phyloP scores from a whole-genome alignment of 2,113 vertebrate genomes.

The Cyprinodon tularosa region DNA sequence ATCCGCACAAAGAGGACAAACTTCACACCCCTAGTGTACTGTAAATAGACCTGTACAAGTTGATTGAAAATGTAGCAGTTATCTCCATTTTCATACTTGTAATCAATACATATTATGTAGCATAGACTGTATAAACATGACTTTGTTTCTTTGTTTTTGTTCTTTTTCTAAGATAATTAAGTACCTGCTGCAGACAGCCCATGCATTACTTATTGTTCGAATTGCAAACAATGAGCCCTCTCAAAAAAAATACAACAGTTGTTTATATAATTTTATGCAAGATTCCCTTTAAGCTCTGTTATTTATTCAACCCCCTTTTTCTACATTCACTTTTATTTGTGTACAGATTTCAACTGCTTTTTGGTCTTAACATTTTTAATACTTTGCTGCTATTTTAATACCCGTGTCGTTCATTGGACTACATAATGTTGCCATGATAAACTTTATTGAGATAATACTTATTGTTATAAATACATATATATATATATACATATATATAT shows the following conservation, averaged over 20 bases:
- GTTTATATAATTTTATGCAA: conserved; percentile 81
- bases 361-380: conserved; percentile 75
- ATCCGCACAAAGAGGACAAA: conserved; percentile 77
- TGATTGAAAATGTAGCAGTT: conserved; percentile 85
- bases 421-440: conserved; percentile 64
- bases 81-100: conserved; percentile 86
- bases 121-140: conserved; percentile 83
- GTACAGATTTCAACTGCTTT: conserved; percentile 75
- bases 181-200: conserved; percentile 80
- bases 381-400: conserved; percentile 84
- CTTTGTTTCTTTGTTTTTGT: conserved; percentile 76
- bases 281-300: conserved; percentile 81
- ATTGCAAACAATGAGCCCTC: conserved; percentile 71
- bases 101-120: conserved; percentile 85
- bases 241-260: conserved; percentile 71
- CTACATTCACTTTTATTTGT: conserved; percentile 75
- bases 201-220: conserved; percentile 73
- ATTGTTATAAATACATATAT: conserved; percentile 61
- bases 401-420: conserved; percentile 73
- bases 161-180: conserved; percentile 74
- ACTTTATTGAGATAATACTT: conserved; percentile 65
- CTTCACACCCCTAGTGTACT: conserved; percentile 68
- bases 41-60: conserved; percentile 84
- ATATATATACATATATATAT: conserved; percentile 43
- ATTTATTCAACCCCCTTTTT: conserved; percentile 70